Base-by-base conservation (phyloP, 2,888 invertebrate species). In the Philopedon plagiatum region DNA sequence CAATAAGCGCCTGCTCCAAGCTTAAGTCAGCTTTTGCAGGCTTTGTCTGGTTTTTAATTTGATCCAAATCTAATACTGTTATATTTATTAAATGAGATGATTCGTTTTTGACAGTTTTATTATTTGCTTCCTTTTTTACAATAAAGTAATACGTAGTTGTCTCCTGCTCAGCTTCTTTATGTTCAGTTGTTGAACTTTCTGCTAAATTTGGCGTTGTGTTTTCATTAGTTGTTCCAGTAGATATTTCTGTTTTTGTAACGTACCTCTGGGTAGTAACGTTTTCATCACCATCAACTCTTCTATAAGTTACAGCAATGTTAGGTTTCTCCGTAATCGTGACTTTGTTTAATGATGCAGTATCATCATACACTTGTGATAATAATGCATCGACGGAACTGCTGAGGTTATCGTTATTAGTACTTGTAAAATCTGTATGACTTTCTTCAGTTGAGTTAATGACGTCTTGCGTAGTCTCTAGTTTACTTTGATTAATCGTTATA, bases 311-410 rank as follows among this genome's bases (percentile, higher is more conserved):
- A 26, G 66, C 57, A 11, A 37, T 66, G 8, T 26, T 39, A 21
- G 54, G 37, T 34, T 61, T 66, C 8, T 60, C 54, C 13, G 64
- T 69, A 15, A 58, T 23, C 29, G 67, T 49, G 7, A 61, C 39
- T 15, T 18, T 64, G 18, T 46, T 68, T 37, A 66, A 15, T 26
- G 69, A 62, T 51, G 77, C 72, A 15, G 70, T 67, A 46, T 72
- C 9, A 19, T 49, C 75, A 56, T 76, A 78, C 23, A 83, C 77
- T 74, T 83, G 83, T 5, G 81, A 82, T 21, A 83, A 75, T 13
- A 83, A 63, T 1, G 81, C 80, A 54, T 77, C 80, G 32, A 83
- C 78, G 15, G 83, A 81, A 56, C 81, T 79, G 19, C 73, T 75
- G 1, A 68, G 49, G 23, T 78, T 64, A 34, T 73, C 54, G 56